phyloP scores from a whole-genome alignment of 2,113 vertebrate genomes.

The Lathamus discolor region DNA sequence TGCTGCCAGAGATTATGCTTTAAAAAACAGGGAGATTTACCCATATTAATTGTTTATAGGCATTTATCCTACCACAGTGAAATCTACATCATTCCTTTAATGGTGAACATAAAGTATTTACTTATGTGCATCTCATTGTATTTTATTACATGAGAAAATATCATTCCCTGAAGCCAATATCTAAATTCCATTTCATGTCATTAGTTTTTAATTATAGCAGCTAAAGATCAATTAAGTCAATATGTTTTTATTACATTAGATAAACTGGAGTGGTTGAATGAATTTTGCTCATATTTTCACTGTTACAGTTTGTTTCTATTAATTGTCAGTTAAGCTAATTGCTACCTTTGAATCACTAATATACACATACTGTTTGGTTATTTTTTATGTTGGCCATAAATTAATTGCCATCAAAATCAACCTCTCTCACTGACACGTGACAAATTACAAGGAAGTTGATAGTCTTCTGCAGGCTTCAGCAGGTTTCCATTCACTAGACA shows the following conservation, averaged over 20 bases:
- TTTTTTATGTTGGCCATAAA: conserved; percentile 37
- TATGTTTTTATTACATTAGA: conserved; percentile 69
- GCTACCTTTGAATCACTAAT: conserved; percentile 54
- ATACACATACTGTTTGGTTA: conserved; percentile 45
- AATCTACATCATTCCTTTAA: not conserved
- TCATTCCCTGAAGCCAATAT: not conserved
- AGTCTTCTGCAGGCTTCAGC: conserved; percentile 6
- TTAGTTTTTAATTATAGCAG: conserved; percentile 53
- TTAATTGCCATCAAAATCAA: conserved; percentile 54
- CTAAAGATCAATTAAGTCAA: conserved; percentile 68
- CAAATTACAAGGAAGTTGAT: conserved; percentile 58
- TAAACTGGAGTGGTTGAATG: conserved; percentile 53
- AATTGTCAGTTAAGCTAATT: conserved; percentile 65
- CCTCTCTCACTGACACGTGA: not conserved
- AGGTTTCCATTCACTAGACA: not conserved
- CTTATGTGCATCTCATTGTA: not conserved
- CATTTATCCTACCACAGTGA: not conserved
- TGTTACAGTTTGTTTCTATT: conserved; percentile 64
- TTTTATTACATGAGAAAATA: conserved; percentile 45
- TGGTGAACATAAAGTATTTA: not conserved
- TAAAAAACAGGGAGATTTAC: not conserved
- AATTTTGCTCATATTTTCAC: conserved; percentile 68
- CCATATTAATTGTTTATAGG: not conserved
- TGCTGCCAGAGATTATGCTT: not conserved
- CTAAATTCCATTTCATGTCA: conserved; percentile 42